These are phyloP conservation scores for Synanthedon formicaeformis DNA, from an alignment of 2,888 invertebrate species.

Conservation along the genomic window DNA sequence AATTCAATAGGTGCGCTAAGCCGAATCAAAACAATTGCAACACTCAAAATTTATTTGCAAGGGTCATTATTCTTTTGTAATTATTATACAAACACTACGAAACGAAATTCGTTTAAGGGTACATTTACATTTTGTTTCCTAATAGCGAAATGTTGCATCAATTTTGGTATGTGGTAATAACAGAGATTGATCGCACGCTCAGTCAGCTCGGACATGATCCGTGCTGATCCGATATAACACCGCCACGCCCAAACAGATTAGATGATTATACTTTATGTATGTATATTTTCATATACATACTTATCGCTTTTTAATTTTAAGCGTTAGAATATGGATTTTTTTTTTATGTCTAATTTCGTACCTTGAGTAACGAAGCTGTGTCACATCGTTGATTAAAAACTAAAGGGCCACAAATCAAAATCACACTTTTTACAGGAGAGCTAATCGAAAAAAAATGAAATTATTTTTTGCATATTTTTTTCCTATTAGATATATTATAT, in stretches of 20 bases:
- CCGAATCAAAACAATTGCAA: too few species aligned
- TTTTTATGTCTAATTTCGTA: too few species aligned
- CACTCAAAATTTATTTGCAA: background rate
- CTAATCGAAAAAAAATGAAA: too few species aligned
- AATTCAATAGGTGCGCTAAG: too few species aligned
- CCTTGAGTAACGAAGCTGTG: too few species aligned
- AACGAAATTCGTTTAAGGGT: conserved; percentile 13
- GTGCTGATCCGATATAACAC: conserved; percentile 2
- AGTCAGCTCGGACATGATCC: conserved; percentile 1
- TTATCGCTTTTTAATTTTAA: too few species aligned
- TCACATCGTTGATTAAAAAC: too few species aligned
- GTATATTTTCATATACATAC: background rate
- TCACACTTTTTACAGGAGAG: too few species aligned
- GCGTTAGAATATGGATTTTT: too few species aligned
- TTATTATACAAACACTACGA: conserved; percentile 9
- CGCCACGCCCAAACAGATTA: conserved; percentile 1
- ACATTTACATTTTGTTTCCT: conserved; percentile 23
- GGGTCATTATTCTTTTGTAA: conserved; percentile 4
- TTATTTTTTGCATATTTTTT: too few species aligned
- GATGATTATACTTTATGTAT: background rate
- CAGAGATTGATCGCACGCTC: conserved; percentile 9
- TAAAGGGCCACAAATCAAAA: too few species aligned
- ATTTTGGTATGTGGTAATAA: conserved; percentile 12
- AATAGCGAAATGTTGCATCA: conserved; percentile 16
- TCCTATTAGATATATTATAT: too few species aligned